Evolutionary conservation across 2,797 vertebrate species (phyloP).

Genomic region (Odontamblyopus lacepedii): DNA sequence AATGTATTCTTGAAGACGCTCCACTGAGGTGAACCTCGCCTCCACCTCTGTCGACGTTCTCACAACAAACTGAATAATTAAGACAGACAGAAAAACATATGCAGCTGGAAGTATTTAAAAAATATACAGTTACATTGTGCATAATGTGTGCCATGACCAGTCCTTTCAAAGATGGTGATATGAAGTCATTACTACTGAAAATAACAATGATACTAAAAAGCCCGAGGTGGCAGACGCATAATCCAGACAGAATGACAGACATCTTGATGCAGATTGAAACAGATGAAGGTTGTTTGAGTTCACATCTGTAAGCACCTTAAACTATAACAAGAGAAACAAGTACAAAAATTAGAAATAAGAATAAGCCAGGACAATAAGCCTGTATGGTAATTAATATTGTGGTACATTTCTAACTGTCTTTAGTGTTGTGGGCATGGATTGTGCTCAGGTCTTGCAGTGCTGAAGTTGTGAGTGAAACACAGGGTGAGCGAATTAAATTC

Average conservation of each 20-base stretch:
- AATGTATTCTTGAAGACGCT: constrained; percentile 78
- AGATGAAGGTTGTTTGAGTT: constrained; percentile 79
- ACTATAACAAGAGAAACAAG: constrained; percentile 57
- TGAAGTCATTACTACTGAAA: constrained; percentile 59
- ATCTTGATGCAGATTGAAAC: constrained; percentile 77
- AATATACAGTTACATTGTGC: constrained; percentile 12
- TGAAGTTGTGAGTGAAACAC: constrained; percentile 80
- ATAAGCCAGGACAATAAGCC: neutral
- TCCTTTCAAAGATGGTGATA: constrained; percentile 73
- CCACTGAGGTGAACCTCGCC: constrained; percentile 80
- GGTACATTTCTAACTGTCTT: constrained; percentile 67
- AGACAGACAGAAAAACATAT: constrained; percentile 8
- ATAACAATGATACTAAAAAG: constrained; percentile 74
- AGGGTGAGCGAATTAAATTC: constrained; percentile 81
- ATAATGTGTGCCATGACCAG: constrained; percentile 83
- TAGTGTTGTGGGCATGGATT: constrained; percentile 80
- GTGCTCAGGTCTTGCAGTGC: constrained; percentile 79
- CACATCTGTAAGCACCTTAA: constrained; percentile 76
- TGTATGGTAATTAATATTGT: neutral
- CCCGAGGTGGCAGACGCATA: constrained; percentile 68
- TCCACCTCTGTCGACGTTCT: constrained; percentile 77
- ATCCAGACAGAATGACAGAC: constrained; percentile 81
- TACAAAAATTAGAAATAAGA: neutral
- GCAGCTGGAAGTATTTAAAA: neutral
- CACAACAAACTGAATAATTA: constrained; percentile 75